Evolutionary conservation across 2,888 invertebrate genomes (phyloP).

Genomic region (Serripes groenlandicus): DNA sequence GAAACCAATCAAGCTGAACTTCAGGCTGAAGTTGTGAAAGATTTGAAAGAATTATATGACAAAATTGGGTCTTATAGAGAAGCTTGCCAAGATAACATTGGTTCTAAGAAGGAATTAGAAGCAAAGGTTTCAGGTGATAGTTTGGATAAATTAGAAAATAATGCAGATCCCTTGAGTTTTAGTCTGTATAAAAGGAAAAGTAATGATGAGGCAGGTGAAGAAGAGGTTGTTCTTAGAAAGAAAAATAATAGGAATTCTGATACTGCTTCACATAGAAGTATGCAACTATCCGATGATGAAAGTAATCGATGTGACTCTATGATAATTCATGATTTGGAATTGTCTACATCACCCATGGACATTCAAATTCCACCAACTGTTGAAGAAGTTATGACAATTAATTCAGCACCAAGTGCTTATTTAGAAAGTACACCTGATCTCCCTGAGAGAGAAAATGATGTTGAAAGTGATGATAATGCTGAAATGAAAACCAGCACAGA

Average conservation of each 20-base stretch:
- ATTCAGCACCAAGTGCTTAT: background rate
- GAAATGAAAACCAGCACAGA: slow-evolving; percentile 18
- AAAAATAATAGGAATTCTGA: slow-evolving; percentile 22
- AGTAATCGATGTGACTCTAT: slow-evolving; percentile 40
- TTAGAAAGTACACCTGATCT: background rate
- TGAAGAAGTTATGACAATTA: background rate
- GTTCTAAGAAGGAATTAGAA: background rate
- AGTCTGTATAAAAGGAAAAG: slow-evolving; percentile 16
- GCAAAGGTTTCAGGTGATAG: background rate
- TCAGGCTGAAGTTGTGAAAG: slow-evolving; percentile 50
- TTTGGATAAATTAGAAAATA: background rate
- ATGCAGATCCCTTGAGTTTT: background rate
- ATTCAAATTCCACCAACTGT: too few relatives aligned
- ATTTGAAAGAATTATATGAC: slow-evolving; percentile 54
- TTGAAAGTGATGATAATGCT: slow-evolving; percentile 20
- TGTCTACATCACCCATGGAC: background rate
- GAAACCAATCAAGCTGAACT: background rate
- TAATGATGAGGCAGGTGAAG: slow-evolving; percentile 2
- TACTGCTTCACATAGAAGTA: background rate
- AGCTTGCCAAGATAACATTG: background rate
- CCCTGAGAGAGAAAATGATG: background rate
- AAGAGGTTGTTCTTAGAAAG: slow-evolving; percentile 23
- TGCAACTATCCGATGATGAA: slow-evolving; percentile 20
- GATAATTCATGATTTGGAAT: slow-evolving; percentile 49
- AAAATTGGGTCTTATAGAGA: slow-evolving; percentile 42